A percentile compares a stretch with the other conserved stretches of the same genome.
phyloP scores from a whole-genome alignment of 1,140 invertebrate species.

The Ctenoplectra terminalis region DNA sequence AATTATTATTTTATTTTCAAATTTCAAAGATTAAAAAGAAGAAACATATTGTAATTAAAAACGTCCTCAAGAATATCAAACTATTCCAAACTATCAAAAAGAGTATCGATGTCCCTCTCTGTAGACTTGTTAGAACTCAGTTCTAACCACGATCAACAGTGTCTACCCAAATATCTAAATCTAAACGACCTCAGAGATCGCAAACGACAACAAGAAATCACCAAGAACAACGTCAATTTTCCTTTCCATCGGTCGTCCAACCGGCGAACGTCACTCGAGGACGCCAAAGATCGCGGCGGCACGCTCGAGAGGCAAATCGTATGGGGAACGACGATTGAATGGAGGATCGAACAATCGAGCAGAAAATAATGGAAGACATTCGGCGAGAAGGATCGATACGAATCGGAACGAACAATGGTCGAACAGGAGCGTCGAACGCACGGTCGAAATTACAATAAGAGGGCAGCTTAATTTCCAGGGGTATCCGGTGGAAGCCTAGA shows the following conservation, averaged over 20 bases:
- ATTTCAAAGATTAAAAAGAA: no score
- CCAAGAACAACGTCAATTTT: neutral
- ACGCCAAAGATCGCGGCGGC: neutral
- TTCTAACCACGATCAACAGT: no score
- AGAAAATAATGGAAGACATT: neutral
- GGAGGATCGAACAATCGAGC: conserved; percentile 1
- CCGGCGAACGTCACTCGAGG: neutral
- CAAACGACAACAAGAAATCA: neutral
- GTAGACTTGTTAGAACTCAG: no score
- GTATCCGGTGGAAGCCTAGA: neutral
- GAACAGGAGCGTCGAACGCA: neutral
- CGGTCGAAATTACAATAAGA: neutral
- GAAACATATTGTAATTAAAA: no score
- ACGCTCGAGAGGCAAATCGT: neutral
- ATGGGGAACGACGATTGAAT: neutral
- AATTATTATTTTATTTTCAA: no score
- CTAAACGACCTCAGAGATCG: no score
- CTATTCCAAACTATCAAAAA: neutral
- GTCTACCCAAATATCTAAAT: no score
- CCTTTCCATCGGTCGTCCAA: neutral
- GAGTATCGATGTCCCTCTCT: no score
- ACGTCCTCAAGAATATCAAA: no score
- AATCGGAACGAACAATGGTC: neutral
- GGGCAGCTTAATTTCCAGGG: conserved; percentile 11
- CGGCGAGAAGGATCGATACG: neutral